Base-by-base conservation (phyloP, 1,140 invertebrate genomes). In the Hycleus phaleratus region DNA sequence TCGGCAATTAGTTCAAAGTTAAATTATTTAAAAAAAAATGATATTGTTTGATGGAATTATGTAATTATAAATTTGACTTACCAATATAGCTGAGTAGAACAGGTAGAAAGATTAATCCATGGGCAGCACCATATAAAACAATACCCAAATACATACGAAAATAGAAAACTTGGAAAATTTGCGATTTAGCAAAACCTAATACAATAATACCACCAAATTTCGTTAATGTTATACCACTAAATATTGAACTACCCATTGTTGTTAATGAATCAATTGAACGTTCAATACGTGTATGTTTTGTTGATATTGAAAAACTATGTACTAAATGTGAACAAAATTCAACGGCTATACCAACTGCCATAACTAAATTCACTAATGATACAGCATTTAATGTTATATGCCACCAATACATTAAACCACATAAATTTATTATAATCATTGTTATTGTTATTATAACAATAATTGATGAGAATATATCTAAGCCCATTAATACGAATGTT, bases 81-180 rank as follows among this genome's bases (percentile, higher is more conserved):
- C 95, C 95, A 71, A 94, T 87, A 81, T 95, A 95, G 78, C 92
- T 95, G 50, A 99, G 83, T 66, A 98, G 79, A 39, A 98, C 95
- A 43, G 96, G 96, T 62, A 99, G 78, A 79, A 99, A 97, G 66
- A 98, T 86, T 46, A 99, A 82, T 26, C 96, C 96, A 77, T 98
- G 95, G 3, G 90, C 83, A n/a, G 95, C 94, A 40, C 96, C 96
- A 73, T 95, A 91, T 43, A 98, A 63, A 38, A 98, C 95, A 66
- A 99, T 98, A 48, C 92, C 91, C 67, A 98, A 77, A 75, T 97
- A 98, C 96, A 99, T 99, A 63, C 94, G 84, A 79, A 97, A 98
- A 80, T 98, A 98, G 75, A 96, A 98, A 66, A 98, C 90, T 80
- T 88, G 81, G 77, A 98, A 98, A 48, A 99, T 93, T 80, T 97